These are phyloP conservation scores for Drosophila paranaensis DNA, from an alignment of 2,888 invertebrate species.

Conservation along the genomic window DNA sequence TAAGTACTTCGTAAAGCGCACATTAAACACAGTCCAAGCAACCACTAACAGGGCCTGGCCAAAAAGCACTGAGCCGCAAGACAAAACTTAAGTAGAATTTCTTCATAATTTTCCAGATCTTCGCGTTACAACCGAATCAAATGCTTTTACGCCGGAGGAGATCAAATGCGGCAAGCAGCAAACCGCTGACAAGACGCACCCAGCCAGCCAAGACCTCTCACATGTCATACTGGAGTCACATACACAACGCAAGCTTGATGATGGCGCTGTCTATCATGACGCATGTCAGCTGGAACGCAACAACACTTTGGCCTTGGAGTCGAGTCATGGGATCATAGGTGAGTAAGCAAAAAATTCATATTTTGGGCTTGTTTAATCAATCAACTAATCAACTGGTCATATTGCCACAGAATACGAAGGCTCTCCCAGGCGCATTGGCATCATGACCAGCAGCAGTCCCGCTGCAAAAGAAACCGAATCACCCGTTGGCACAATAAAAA, in stretches of 20 bases:
- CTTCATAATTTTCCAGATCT: slow-evolving; percentile 64
- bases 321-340: slow-evolving; percentile 82
- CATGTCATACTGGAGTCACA: slow-evolving; percentile 40
- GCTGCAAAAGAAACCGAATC: slow-evolving; percentile 61
- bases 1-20: no score
- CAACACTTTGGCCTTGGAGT: slow-evolving; percentile 80
- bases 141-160: slow-evolving; percentile 36
- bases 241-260: slow-evolving; percentile 46
- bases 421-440: slow-evolving; percentile 68
- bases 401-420: slow-evolving; percentile 61
- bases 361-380: background rate
- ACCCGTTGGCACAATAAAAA: slow-evolving; percentile 39
- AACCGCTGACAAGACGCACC: slow-evolving; percentile 25
- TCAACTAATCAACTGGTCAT: background rate
- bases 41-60: background rate
- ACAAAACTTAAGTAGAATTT: slow-evolving; percentile 61
- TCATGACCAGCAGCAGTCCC: slow-evolving; percentile 46
- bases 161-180: slow-evolving; percentile 32
- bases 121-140: slow-evolving; percentile 80
- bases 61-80: slow-evolving; percentile 13
- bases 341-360: slow-evolving; percentile 7
- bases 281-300: slow-evolving; percentile 80
- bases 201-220: background rate
- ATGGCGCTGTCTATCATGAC: slow-evolving; percentile 51
- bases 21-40: no score